Evolutionary conservation across 2,888 invertebrate species (phyloP), one percentile per base, ranked within the genome.

Genomic region (Athalia cordata): DNA sequence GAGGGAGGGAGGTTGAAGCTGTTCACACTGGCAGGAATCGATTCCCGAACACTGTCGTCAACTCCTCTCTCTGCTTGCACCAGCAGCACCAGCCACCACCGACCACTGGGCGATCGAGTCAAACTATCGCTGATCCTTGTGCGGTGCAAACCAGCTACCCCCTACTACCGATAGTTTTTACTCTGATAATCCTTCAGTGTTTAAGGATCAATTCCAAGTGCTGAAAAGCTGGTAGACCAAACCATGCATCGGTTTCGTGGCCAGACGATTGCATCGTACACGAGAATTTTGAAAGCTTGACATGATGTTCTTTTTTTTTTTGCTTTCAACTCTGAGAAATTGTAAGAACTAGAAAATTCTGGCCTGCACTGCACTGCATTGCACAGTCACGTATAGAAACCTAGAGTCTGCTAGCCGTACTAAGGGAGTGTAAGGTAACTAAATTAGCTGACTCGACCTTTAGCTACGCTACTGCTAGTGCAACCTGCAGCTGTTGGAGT

Each of bases 371-470:
- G 0, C 29, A 29, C 29, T 29, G 29, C 29, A 29, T 29, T 29
- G 29, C 29, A 29, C 29, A 9, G 52, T 7, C 52, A 52, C 52
- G 52, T 52, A 55, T 4, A n/a, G 9, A 55, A 4, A 55, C 55
- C 55, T 4, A 7, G 7, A 55, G 7, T n/a, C 55, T 55, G 4
- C 52, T 68, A 68, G 45, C 52, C 59, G 1, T 15, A n/a, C 57
- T 59, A 47, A 9, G 13, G 5, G 47, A 45, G 72, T 72, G 45
- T 45, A 57, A 59, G 3, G 72, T 72, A 72, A 72, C 72, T 72
- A 47, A 15, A 47, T 72, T 72, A 72, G 72, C 72, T 72, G 72
- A 72, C 45, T 72, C 72, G 59, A 72, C 72, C 59, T 72, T 59
- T 47, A 72, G 59, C 29, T 29, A 29, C 29, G 2, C 29, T 29